Evolutionary conservation across 2,888 invertebrate genomes (phyloP).

Genomic region (Pherbina coryleti): DNA sequence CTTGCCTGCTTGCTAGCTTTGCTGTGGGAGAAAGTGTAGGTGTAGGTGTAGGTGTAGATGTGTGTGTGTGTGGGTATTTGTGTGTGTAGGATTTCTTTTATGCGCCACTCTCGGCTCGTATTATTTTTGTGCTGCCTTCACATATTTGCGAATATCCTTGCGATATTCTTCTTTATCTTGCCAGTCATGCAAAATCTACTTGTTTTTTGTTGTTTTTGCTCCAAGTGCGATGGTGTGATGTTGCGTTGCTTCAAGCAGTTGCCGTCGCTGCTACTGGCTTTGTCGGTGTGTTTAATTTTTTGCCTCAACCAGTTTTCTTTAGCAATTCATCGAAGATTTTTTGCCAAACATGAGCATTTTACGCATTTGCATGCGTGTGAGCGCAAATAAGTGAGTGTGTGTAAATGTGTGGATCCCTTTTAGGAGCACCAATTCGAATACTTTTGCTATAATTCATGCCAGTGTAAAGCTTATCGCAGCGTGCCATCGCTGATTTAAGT

Average conservation of each 20-base stretch:
- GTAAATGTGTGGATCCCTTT: background rate
- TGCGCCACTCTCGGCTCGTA: background rate
- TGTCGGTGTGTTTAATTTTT: background rate
- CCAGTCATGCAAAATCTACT: slow-evolving; percentile 19
- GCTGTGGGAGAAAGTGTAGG: background rate
- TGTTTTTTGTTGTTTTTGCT: slow-evolving; percentile 12
- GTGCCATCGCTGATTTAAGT: too few species aligned
- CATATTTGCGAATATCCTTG: slow-evolving; percentile 11
- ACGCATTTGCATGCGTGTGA: background rate
- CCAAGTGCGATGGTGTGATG: slow-evolving; percentile 20
- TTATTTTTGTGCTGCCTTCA: slow-evolving; percentile 14
- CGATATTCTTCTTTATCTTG: slow-evolving; percentile 16
- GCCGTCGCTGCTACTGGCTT: background rate
- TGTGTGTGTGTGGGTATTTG: background rate
- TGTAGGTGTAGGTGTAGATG: background rate
- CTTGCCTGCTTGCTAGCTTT: background rate
- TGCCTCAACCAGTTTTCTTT: background rate
- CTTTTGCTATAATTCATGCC: too few species aligned
- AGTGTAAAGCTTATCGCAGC: background rate
- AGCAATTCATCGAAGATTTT: background rate
- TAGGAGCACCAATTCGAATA: too few species aligned
- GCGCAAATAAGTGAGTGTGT: background rate
- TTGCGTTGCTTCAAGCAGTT: background rate
- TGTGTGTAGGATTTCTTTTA: background rate
- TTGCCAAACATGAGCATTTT: background rate